Evolutionary conservation across 1,140 invertebrate genomes (phyloP).

Genomic region (Diabrotica undecimpunctata): DNA sequence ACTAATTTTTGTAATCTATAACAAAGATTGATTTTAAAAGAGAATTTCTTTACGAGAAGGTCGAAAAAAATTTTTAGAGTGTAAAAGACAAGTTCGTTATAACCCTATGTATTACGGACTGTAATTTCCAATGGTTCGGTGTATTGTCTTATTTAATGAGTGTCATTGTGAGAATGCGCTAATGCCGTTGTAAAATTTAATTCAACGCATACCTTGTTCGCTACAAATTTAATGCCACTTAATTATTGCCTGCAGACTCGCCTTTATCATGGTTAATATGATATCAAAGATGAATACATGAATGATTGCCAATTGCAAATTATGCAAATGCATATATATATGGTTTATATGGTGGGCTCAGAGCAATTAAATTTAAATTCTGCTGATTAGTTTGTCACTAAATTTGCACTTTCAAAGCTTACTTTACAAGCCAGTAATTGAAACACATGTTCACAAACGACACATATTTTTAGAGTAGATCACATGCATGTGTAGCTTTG

Average conservation of each 20-base stretch:
- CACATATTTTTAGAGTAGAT: too few relatives aligned
- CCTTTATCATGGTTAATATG: not conserved
- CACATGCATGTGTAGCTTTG: too few relatives aligned
- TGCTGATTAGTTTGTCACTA: not conserved
- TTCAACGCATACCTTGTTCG: not conserved
- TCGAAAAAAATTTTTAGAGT: not conserved
- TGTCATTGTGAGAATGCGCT: not conserved
- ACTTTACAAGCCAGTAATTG: too few relatives aligned
- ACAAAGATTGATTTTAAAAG: too few relatives aligned
- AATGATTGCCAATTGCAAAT: not conserved
- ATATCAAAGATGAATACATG: conserved; percentile 2
- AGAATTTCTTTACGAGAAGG: too few relatives aligned
- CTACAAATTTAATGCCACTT: not conserved
- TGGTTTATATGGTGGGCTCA: not conserved
- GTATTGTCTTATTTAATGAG: conserved; percentile 1
- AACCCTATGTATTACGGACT: not conserved
- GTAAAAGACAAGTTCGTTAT: not conserved
- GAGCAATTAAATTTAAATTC: not conserved
- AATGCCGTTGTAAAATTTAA: not conserved
- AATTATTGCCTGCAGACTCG: not conserved
- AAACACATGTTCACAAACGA: too few relatives aligned
- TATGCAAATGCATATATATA: not conserved
- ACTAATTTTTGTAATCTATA: too few relatives aligned
- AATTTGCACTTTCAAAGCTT: too few relatives aligned
- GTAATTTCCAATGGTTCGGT: not conserved